phyloP scores from a whole-genome alignment of 2,113 vertebrate species.

The Chitala chitala region DNA sequence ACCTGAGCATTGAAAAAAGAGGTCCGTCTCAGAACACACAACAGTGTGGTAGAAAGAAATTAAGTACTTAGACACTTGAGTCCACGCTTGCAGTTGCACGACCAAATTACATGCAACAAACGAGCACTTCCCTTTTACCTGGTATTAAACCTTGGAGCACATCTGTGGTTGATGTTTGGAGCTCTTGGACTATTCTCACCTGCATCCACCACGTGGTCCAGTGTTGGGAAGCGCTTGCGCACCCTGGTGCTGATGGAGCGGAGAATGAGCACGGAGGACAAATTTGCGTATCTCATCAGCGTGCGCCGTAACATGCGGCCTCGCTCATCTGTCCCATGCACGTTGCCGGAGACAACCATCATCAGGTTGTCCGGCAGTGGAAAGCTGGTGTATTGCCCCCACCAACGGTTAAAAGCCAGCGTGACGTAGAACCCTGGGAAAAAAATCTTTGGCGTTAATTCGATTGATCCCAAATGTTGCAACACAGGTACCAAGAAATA shows the following conservation, averaged over 20 bases:
- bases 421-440: conserved; percentile 78
- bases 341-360: conserved; percentile 79
- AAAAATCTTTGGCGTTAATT: background rate
- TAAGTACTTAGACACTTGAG: no score
- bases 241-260: conserved; percentile 81
- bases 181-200: conserved; percentile 60
- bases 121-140: no score
- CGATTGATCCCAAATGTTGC: background rate
- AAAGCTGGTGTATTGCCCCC: conserved; percentile 87
- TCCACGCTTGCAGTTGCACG: no score
- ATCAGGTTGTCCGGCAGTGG: conserved; percentile 85
- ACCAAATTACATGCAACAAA: no score
- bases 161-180: no score
- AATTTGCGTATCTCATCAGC: conserved; percentile 78
- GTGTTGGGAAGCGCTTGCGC: conserved; percentile 72
- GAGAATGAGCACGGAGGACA: conserved; percentile 78
- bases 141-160: no score
- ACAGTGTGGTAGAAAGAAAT: background rate
- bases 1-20: conserved; percentile 46
- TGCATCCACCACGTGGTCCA: conserved; percentile 76
- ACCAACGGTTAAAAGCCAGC: conserved; percentile 80
- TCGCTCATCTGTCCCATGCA: conserved; percentile 73
- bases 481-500: background rate
- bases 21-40: background rate
- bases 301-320: conserved; percentile 75